Conservation (phyloP, 2,888 invertebrate species). For the Meganola albula region DNA sequence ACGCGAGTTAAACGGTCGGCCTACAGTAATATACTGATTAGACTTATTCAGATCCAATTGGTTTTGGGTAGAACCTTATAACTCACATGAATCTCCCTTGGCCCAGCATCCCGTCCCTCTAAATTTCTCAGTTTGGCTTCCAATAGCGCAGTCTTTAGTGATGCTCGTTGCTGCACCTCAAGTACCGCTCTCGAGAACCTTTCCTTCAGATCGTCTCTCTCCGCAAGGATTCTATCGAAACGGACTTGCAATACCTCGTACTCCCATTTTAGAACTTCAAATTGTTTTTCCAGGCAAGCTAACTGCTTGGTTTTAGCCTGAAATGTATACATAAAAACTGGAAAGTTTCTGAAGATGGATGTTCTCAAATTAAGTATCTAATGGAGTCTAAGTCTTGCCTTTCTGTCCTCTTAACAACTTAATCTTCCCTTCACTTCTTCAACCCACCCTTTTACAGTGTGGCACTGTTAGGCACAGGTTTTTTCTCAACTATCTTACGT, state of each 20-base stretch:
- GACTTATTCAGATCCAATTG: too few relatives aligned
- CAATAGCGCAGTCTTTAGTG: conserved; percentile 87
- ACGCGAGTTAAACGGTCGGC: too few relatives aligned
- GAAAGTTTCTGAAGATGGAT: too few relatives aligned
- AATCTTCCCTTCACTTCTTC: too few relatives aligned
- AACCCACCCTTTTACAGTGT: too few relatives aligned
- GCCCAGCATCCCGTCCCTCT: conserved; percentile 81
- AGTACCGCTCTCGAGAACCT: conserved; percentile 89
- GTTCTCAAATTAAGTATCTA: too few relatives aligned
- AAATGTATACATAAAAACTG: conserved; percentile 14
- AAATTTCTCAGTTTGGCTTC: conserved; percentile 85
- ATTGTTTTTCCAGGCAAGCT: conserved; percentile 69
- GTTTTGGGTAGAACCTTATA: too few relatives aligned
- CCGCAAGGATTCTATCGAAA: conserved; percentile 85
- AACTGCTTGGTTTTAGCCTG: conserved; percentile 78
- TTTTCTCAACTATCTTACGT: too few relatives aligned
- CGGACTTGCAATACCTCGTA: conserved; percentile 85
- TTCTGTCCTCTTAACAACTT: too few relatives aligned
- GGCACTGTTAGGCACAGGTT: too few relatives aligned
- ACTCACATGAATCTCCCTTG: conserved; percentile 77
- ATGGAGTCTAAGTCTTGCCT: too few relatives aligned
- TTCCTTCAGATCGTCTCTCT: conserved; percentile 87
- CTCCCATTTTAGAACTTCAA: conserved; percentile 80
- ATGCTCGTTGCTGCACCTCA: conserved; percentile 92
- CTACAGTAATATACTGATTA: too few relatives aligned